A percentile compares a stretch with the other conserved stretches of the same genome.
Evolutionary conservation across 2,797 vertebrate species (phyloP).

Genomic region (Uromys caudimaculatus): DNA sequence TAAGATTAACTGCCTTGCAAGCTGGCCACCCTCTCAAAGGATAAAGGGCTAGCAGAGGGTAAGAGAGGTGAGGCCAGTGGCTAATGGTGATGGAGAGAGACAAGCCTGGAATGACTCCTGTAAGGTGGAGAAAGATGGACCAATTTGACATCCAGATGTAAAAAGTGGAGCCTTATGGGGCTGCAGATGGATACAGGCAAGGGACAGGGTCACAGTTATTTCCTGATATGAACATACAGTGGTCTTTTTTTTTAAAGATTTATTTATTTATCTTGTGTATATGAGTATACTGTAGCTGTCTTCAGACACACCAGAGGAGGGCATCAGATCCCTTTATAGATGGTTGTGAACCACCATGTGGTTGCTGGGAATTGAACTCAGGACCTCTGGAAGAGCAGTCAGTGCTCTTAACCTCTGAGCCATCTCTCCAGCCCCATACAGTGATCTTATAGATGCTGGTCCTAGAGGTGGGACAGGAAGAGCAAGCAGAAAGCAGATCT

Average conservation of each 20-base stretch:
- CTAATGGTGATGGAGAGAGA: accelerated
- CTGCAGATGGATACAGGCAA: not conserved
- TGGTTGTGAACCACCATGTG: too few species aligned
- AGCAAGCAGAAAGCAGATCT: not conserved
- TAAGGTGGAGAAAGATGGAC: not conserved
- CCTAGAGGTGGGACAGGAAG: not conserved
- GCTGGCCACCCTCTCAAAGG: not conserved
- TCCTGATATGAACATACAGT: not conserved
- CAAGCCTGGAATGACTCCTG: not conserved
- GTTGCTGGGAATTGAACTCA: too few species aligned
- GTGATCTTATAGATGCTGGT: not conserved
- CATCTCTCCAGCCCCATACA: too few species aligned
- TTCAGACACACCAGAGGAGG: too few species aligned
- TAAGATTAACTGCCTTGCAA: not conserved
- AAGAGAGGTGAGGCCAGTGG: not conserved
- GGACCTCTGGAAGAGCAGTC: too few species aligned
- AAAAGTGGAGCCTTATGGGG: not conserved
- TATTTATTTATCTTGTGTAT: too few species aligned
- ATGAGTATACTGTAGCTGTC: too few species aligned
- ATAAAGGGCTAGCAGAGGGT: not conserved
- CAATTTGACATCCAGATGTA: not conserved
- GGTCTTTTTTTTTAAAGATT: too few species aligned
- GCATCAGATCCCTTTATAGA: too few species aligned
- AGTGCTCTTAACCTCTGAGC: too few species aligned
- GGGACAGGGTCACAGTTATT: not conserved